Base-by-base conservation (phyloP, 2,113 vertebrate species). In the Gallinago media region DNA sequence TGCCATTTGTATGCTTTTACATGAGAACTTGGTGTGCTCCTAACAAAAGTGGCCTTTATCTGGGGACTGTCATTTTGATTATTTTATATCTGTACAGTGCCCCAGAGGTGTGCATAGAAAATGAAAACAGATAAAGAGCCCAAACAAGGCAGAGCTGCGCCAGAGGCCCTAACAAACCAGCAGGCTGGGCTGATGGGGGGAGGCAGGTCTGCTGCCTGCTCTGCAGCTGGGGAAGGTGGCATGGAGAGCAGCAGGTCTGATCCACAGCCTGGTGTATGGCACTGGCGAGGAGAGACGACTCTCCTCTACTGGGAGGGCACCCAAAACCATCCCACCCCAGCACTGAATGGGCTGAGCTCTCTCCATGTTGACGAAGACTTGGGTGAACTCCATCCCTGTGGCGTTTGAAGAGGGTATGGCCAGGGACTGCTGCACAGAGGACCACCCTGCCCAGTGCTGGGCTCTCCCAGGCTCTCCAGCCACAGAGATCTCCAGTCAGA, bases 21-120 rank as follows among this genome's bases (percentile, higher is more conserved):
- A 87, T 21, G 32, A 77, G 91, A 82, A 47, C 76, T 59, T 17
- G 56, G 86, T 27, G 86, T 78, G 65, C 40, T 94, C 73, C 76
- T 56, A 47, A 15, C 89, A 86, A 63, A 81, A 96, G 94, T 96
- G 95, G 94, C 95, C 95, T 97, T 96, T 96, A 96, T 96, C 94
- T 95, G 93, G 95, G 95, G 95, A 95, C 94, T 97, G 96, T 96
- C 96, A 91, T 59, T 92, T 42, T 96, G 94, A 96, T 96, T 94
- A 96, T 96, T 96, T 96, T 84, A 66, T 92, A 29, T 74, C 93
- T 62, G 86, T 78, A 36, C 93, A 84, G 93, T 96, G 95, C 95
- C 96, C 93, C 93, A 94, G 95, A 97, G 95, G 94, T 96, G 94
- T 92, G 91, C 95, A 84, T 56, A 50, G 95, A 36, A 94, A 96